A percentile compares a stretch with the other conserved stretches of the same genome.
Conservation (phyloP, 2,888 invertebrate genomes). For the Lapara coniferarum region DNA sequence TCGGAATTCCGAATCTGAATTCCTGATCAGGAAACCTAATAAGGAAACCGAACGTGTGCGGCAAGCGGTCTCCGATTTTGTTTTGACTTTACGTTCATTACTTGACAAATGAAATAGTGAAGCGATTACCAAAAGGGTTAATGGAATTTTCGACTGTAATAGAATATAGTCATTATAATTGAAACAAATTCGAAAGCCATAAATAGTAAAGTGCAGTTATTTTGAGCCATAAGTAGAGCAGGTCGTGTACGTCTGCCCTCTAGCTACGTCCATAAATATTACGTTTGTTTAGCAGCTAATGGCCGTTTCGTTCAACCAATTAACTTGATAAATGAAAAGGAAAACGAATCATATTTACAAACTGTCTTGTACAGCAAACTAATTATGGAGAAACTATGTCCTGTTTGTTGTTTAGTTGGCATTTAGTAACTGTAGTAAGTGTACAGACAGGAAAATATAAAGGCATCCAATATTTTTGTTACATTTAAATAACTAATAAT, state of each 20-base stretch:
- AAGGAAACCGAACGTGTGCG: too few species aligned
- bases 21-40: too few species aligned
- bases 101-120: too few species aligned
- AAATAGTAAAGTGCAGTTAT: neutral
- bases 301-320: slow-evolving; percentile 10
- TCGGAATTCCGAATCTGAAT: too few species aligned
- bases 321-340: slow-evolving; percentile 17
- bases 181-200: neutral
- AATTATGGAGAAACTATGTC: neutral
- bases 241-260: slow-evolving; percentile 3
- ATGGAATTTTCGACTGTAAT: too few species aligned
- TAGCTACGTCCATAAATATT: neutral
- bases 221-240: neutral
- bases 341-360: slow-evolving; percentile 2
- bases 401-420: neutral
- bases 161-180: neutral
- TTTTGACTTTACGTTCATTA: too few species aligned
- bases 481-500: too few species aligned
- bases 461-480: too few species aligned
- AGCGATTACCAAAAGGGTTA: too few species aligned
- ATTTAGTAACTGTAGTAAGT: too few species aligned
- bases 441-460: too few species aligned
- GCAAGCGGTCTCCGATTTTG: too few species aligned
- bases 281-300: slow-evolving; percentile 17
- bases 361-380: neutral